Evolutionary conservation across 2,797 vertebrate genomes (phyloP).

Genomic region (Yasuhikotakia modesta): DNA sequence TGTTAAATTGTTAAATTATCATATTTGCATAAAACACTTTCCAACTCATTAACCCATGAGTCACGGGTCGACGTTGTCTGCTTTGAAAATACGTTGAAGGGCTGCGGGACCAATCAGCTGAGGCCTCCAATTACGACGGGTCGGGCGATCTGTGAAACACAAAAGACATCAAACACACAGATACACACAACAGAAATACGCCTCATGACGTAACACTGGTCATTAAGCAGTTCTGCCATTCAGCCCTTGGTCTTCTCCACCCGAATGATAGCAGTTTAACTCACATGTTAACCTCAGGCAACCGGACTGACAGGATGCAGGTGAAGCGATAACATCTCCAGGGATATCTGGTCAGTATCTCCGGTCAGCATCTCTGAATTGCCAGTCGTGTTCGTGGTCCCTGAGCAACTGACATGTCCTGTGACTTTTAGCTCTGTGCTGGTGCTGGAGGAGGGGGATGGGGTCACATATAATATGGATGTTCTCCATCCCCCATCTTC

Average conservation of each 20-base stretch:
- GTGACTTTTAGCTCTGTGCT: slow-evolving; percentile 43
- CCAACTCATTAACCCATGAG: no score
- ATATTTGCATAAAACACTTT: no score
- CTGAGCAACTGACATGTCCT: slow-evolving; percentile 48
- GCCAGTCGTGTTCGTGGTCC: slow-evolving; percentile 44
- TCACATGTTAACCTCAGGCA: slow-evolving; percentile 20
- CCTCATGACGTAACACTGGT: neutral
- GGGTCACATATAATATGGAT: slow-evolving; percentile 47
- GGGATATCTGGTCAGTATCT: slow-evolving; percentile 34
- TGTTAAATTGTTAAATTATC: no score
- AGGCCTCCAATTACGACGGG: no score
- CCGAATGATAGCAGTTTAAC: slow-evolving; percentile 31
- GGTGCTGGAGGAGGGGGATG: slow-evolving; percentile 51
- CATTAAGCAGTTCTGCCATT: slow-evolving; percentile 43
- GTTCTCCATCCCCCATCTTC: slow-evolving; percentile 56
- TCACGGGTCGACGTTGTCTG: no score
- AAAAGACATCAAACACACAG: no score
- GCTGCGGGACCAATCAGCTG: no score
- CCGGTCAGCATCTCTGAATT: slow-evolving; percentile 54
- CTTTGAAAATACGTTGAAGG: no score
- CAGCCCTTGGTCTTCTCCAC: slow-evolving; percentile 22
- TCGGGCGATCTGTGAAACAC: no score
- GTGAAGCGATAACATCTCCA: slow-evolving; percentile 47
- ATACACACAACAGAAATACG: no score
- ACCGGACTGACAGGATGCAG: slow-evolving; percentile 40